Evolutionary conservation across 2,888 invertebrate species (phyloP), one percentile per base, ranked within the genome.

Genomic region (Cataglyphis rosenhaueri): DNA sequence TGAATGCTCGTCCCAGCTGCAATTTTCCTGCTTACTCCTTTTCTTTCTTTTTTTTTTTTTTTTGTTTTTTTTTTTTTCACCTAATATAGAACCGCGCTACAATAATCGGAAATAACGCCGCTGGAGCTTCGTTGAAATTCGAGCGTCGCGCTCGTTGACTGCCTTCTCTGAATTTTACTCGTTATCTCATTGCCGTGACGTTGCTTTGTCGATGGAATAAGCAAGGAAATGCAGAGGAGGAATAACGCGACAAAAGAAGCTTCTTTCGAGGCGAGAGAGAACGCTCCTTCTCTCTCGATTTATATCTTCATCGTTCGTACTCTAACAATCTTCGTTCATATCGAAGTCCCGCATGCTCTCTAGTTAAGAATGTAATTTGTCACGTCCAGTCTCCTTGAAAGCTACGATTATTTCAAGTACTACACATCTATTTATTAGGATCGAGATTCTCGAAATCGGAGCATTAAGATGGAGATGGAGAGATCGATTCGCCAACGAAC

Each of bases 371-470:
- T 71, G 59, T 35, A 70, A 70, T 78, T 21, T 35, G 70, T 25
- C 57, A 70, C 44, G 70, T 71, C 78, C 78, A 59, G 70, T 78
- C 71, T 71, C 25, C 59, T 59, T 59, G 78, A 79, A 79, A 79
- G 59, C 78, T 71, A 79, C 78, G 44, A 79, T 59, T 79, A 44
- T 21, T 70, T 32, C 59, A 79, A 79, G 21, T 52, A 38, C 78
- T 78, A 65, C 38, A 79, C 35, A 48, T 35, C 41, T 78, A 78
- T 21, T 62, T 38, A 57, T 41, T 79, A 78, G 70, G 70, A 71
- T 21, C 44, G 78, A 78, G 57, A 70, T 70, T 44, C 8, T 68
- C 57, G 76, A 78, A 68, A 55, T 68, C 21, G 57, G 35, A 68
- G 68, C 57, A 52, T 75, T 75, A 75, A 29, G 29, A 75, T 64